Evolutionary conservation across 2,113 vertebrate genomes (phyloP).

Genomic region (Fulica atra): DNA sequence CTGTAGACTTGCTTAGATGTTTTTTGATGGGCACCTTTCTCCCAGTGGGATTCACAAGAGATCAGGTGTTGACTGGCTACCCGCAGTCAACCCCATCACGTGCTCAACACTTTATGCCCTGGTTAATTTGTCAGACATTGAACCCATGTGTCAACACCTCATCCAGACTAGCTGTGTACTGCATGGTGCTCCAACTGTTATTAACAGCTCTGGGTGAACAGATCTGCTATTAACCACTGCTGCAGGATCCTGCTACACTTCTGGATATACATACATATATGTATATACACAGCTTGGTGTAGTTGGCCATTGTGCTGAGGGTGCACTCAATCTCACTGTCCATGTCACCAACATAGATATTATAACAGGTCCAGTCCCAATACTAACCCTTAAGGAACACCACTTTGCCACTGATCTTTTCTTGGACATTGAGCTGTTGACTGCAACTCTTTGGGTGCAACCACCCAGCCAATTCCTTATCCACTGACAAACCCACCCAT

Average conservation of each 20-base stretch:
- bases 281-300: not conserved
- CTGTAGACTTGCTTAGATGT: not conserved
- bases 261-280: not conserved
- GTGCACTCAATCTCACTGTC: too few relatives aligned
- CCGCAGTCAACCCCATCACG: accelerated
- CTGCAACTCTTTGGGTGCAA: too few relatives aligned
- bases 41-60: not conserved
- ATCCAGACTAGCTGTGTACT: not conserved
- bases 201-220: not conserved
- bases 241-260: not conserved
- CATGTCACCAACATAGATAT: too few relatives aligned
- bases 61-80: not conserved
- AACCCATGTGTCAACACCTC: not conserved
- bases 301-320: too few relatives aligned
- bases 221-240: not conserved
- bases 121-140: not conserved
- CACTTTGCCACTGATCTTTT: too few relatives aligned
- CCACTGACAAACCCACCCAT: too few relatives aligned
- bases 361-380: too few relatives aligned
- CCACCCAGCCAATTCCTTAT: too few relatives aligned
- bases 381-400: too few relatives aligned
- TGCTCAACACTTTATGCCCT: not conserved
- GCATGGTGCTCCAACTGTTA: not conserved
- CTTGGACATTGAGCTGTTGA: too few relatives aligned
- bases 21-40: not conserved